Evolutionary conservation across 2,888 invertebrate genomes (phyloP), one percentile per base, ranked within the genome.

Genomic region (Abscondita cerata): DNA sequence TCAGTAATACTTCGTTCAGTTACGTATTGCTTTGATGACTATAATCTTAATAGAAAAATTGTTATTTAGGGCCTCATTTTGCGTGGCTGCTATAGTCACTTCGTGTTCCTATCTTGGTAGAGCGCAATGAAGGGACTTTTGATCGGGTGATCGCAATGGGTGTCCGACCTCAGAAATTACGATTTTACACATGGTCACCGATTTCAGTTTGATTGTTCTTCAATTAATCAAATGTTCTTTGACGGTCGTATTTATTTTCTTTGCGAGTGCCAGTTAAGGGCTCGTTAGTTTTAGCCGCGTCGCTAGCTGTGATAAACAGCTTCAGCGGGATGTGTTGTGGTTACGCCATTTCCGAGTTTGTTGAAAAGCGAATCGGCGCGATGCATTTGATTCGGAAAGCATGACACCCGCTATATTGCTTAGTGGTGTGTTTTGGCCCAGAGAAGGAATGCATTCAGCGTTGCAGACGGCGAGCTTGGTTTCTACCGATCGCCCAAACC

Each of bases 251-350:
- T 44, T 44, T 9, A 4, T 18, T 11, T 3, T 44, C 2, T 44
- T 44, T n/a, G 3, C 18, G 8, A 9, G 16, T 44, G 18, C 19
- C 44, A 5, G 3, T 9, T 11, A 15, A 18, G 11, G 44, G 44
- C 3, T 18, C 16, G 9, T 11, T 44, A 3, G 4, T 11, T 19
- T 9, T 19, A 18, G 19, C n/a, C 1, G 18, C n/a, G 1, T 8
- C 8, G 3, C 19, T 44, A 18, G 44, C 19, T 19, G 6, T 44
- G 1, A 19, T 19, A 1, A 44, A 44, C 44, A 44, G 18, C 8
- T 18, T 44, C 44, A 19, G 44, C 18, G 44, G 44, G 3, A 44
- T 44, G 44, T 44, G 44, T 11, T 44, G n/a, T 44, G 44, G 40
- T 18, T 44, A 44, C 18, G 44, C 44, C 44, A 44, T 44, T 18